A percentile compares a stretch with the other conserved stretches of the same genome.
These are phyloP conservation scores for Monoplex corrugatus DNA, from an alignment of 2,888 invertebrate species.

Conservation along the genomic window DNA sequence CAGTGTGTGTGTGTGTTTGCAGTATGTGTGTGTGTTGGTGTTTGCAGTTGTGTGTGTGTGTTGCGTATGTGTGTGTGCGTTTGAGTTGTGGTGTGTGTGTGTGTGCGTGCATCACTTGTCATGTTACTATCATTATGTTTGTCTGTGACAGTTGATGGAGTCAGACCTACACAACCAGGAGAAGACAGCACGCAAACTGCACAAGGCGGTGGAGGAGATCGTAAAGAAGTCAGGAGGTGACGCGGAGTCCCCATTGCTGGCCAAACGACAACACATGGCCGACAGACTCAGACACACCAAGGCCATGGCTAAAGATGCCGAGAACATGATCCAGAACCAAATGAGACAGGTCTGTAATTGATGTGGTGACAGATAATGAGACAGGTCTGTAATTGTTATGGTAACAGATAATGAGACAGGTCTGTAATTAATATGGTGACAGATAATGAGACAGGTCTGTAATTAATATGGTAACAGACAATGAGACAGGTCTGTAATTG, in stretches of 20 bases:
- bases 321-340: constrained; percentile 75
- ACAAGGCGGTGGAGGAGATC: constrained; percentile 77
- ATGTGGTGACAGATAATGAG: not conserved
- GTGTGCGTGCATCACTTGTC: too few relatives aligned
- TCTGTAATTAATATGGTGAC: not conserved
- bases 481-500: too few relatives aligned
- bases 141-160: constrained; percentile 73
- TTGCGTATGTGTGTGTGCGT: too few relatives aligned
- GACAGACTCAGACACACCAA: constrained; percentile 73
- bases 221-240: constrained; percentile 61
- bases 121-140: not conserved
- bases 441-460: constrained; percentile 5
- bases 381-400: not conserved
- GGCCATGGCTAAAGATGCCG: constrained; percentile 76
- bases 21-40: too few relatives aligned
- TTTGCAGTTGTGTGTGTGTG: too few relatives aligned
- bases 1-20: too few relatives aligned
- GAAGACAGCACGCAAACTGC: constrained; percentile 73
- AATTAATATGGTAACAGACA: too few relatives aligned
- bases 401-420: not conserved
- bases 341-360: constrained; percentile 74
- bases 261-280: constrained; percentile 78
- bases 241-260: constrained; percentile 65
- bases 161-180: constrained; percentile 78
- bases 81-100: too few relatives aligned